Evolutionary conservation across 2,888 invertebrate species (phyloP), one percentile per base, ranked within the genome.

Genomic region (Pristionchus maxplancki): DNA sequence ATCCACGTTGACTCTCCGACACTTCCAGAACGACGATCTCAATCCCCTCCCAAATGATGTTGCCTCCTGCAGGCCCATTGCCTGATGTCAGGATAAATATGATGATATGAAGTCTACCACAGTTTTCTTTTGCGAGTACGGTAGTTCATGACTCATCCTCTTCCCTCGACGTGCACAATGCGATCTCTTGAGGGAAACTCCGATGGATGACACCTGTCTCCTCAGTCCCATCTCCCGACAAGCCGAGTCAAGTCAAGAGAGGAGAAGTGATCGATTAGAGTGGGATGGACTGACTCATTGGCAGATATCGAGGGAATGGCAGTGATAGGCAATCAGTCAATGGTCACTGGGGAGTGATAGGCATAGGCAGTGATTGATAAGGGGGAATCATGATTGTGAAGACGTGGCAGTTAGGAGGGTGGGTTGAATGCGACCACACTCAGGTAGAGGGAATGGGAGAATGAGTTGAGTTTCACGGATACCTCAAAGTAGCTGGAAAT

Each of bases 251-350:
- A 58, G 58, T 58, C 58, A n/a, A 24, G 64, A 67, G 20, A 62
- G 28, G 62, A 28, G n/a, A n/a, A 62, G 11, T 67, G 64, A 67
- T 67, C 64, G 64, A 67, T 67, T 67, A 34, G 64, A 17, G 11
- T 1, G 62, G n/a, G 24, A 6, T 20, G 6, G 58, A 24, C n/a
- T n/a, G 58, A 58, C n/a, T 58, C 58, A 58, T 58, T 58, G 58
- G 58, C 58, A 24, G 58, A 24, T 58, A 58, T 58, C 24, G 34
- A 67, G 64, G 31, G 64, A 17, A 31, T 31, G 64, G 64, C 64
- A 67, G 64, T 67, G 64, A 67, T 67, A 28, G 64, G 31, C 20
- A 31, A 67, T 67, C 64, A 67, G 64, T 67, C 64, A 67, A 67
- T 31, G 13, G 15, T 2, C n/a, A 1, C 11, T 1, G 64, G 31